Conservation (phyloP, 2,888 invertebrate species). For the Sympetrum striolatum region DNA sequence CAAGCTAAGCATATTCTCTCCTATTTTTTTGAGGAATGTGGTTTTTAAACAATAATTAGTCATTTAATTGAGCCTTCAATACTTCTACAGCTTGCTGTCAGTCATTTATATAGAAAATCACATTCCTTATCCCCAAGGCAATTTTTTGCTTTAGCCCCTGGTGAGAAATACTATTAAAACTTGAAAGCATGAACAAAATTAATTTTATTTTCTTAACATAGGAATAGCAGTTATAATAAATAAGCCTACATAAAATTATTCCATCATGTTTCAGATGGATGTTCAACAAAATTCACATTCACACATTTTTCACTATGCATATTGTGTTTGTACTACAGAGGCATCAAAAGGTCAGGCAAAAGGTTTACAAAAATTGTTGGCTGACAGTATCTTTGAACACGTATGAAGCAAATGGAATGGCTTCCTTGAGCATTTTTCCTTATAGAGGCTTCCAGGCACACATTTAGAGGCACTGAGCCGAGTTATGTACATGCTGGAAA, state of each 20-base stretch:
- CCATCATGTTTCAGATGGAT: constrained; percentile 18
- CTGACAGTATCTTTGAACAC: constrained; percentile 20
- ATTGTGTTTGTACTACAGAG: constrained; percentile 27
- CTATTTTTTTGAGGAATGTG: too few relatives aligned
- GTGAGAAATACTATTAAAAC: not conserved
- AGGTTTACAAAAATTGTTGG: constrained; percentile 39
- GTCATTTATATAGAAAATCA: too few relatives aligned
- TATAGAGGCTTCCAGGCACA: constrained; percentile 26
- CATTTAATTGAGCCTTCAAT: too few relatives aligned
- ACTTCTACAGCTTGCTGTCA: too few relatives aligned
- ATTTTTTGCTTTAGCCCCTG: not conserved
- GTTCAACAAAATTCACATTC: constrained; percentile 38
- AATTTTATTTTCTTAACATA: constrained; percentile 31
- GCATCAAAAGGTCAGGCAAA: constrained; percentile 31
- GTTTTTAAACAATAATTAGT: too few relatives aligned
- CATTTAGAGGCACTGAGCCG: not conserved
- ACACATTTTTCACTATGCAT: constrained; percentile 19
- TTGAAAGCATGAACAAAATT: not conserved
- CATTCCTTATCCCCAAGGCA: too few relatives aligned
- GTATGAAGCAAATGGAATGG: constrained; percentile 16
- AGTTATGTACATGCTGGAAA: constrained; percentile 26
- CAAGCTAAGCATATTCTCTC: too few relatives aligned
- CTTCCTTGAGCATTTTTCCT: constrained; percentile 31
- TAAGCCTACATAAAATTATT: constrained; percentile 38
- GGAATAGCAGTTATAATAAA: constrained; percentile 40